Evolutionary conservation across 2,113 vertebrate species (phyloP), one percentile per base, ranked within the genome.

Genomic region (Triplophysa dalaica): DNA sequence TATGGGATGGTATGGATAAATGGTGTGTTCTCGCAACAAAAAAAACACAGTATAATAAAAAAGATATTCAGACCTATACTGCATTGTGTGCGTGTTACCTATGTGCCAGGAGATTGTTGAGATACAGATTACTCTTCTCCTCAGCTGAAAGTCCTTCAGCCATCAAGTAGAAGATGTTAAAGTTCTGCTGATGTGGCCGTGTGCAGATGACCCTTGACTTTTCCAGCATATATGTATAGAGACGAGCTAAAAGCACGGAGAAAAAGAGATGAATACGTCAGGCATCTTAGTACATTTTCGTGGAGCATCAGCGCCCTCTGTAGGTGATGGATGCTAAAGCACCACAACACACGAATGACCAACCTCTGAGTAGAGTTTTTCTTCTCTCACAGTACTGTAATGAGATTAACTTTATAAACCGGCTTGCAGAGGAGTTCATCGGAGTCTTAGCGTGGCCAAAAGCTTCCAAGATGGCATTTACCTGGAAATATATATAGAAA

Each of bases 391-490:
- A 96, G 92, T 95, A 97, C 6, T 96, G 95, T 13, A 99, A 81
- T 26, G 94, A 95, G 63, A 97, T 86, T 48, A 96, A 93, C 81
- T 98, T 96, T 65, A 96, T 94, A 80, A 95, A 96, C 77, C 96
- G 94, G 74, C 95, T 99, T 16, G 95, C 95, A 65, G 91, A 91
- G 84, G 89, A 88, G 86, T 93, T 98, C 79, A 93, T 92, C 0
- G 88, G 88, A n/a, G 96, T 98, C 87, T 91, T 95, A 52, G 97
- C 96, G 41, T 99, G 95, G 64, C 96, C 96, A 69, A 99, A 98
- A 24, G 95, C 95, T 87, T 98, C 96, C 84, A 99, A 87, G 68
- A 98, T 88, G 82, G 89, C 94, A 82, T 91, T 94, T 60, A 94
- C 95, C 97, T 99, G 87, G 0, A 86, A 85, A 0, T 83, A 83